These are phyloP conservation scores for Podarcis cretensis DNA, from an alignment of 2,113 vertebrate species.

Conservation along the genomic window DNA sequence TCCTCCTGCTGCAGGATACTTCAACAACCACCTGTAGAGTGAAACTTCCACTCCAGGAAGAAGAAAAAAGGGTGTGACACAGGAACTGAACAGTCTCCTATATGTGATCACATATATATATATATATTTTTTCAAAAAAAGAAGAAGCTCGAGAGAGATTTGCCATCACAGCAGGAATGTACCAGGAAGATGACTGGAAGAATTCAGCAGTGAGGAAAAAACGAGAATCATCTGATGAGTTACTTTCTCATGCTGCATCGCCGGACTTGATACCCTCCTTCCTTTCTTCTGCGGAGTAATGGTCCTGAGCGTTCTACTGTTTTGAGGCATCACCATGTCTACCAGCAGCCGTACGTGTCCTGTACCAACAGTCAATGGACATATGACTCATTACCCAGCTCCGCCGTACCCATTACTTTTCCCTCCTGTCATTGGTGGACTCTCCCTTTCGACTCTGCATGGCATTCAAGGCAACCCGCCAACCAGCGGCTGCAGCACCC, in stretches of 20 bases:
- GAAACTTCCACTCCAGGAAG: not conserved
- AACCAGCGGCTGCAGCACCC: slow-evolving; percentile 86
- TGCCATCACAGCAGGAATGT: slow-evolving; percentile 49
- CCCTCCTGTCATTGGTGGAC: slow-evolving; percentile 89
- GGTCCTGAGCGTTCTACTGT: slow-evolving; percentile 31
- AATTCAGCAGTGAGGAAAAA: slow-evolving; percentile 38
- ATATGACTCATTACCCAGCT: slow-evolving; percentile 90
- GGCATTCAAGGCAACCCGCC: slow-evolving; percentile 84
- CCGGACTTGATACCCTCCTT: slow-evolving; percentile 22
- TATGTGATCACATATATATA: not conserved
- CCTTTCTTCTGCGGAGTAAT: slow-evolving; percentile 62
- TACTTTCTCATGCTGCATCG: not conserved
- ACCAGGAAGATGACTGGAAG: slow-evolving; percentile 42
- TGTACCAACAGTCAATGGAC: slow-evolving; percentile 84
- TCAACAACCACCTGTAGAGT: slow-evolving; percentile 44
- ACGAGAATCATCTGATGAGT: slow-evolving; percentile 45
- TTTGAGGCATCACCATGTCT: slow-evolving; percentile 86
- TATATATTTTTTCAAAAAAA: not conserved
- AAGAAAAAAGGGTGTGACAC: not conserved
- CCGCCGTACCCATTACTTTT: slow-evolving; percentile 90
- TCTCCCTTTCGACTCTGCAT: slow-evolving; percentile 84
- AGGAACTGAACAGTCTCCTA: not conserved
- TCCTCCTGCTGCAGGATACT: slow-evolving; percentile 30
- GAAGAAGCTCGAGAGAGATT: not conserved
- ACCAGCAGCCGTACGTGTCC: slow-evolving; percentile 85